Base-by-base conservation (phyloP, 1,140 invertebrate genomes). In the Drosophila watanabei region DNA sequence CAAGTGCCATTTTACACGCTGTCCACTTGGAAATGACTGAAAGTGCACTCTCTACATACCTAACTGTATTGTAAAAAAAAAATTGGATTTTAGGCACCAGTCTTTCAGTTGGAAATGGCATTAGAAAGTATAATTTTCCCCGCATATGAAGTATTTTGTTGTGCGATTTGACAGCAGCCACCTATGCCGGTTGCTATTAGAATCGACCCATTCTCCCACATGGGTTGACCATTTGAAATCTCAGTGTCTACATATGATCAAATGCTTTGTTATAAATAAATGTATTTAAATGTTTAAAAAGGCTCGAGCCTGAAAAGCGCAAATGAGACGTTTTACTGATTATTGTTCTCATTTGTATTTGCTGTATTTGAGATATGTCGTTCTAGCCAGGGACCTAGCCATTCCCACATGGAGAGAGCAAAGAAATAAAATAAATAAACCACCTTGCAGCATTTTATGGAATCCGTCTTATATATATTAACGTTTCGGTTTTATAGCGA, bases 191-290 rank as follows among this genome's bases (percentile, higher is more conserved):
- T 49, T 65, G 5, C n/a, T 82, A 85, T 79, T 75, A 80, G 75
- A 70, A 41, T 49, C 30, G 35, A 35, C 70, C 68, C 68, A 59
- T 39, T 56, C 18, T 16, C 14, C 14, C 37, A 70, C 3, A 69
- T 73, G 71, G 30, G 30, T 18, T 61, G 20, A 11, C 24, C 37
- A 57, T 33, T 51, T 73, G 16, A 49, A 73, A 61, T 73, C 71
- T 73, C 71, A 73, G 59, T 73, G 71, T 73, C 69, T 60, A 61
- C 9, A 43, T 41, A 39, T 39, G 68, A 73, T 73, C 68, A 73
- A 73, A 61, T 60, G 68, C 71, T 73, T 73, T 13, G n/a, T 52
- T 73, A 14, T 61, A 73, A 72, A 52, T 73, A 73, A 60, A 73
- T 16, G 9, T 39, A 39, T 39, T 73, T 39, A n/a, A 46, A 14